Base-by-base conservation (phyloP, 2,113 vertebrate genomes). In the Donacobius atricapilla region DNA sequence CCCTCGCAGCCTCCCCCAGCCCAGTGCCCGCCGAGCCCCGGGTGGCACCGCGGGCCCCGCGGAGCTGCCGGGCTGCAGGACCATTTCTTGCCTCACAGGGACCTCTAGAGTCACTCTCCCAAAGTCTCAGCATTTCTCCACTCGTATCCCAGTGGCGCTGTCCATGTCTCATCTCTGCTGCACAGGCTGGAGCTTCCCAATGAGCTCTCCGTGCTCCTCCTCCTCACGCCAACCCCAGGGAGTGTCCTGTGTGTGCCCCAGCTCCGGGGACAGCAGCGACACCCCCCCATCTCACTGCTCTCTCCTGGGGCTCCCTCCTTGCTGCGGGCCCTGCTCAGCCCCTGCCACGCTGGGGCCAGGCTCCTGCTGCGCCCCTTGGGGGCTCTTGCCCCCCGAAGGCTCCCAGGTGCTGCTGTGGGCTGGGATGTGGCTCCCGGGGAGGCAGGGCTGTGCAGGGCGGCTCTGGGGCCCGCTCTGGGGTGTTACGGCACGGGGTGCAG, bases 111-210 rank as follows among this genome's bases (percentile, higher is more conserved):
- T 48, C 35, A 1, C n/a, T 45, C 8, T 56, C 48, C 47, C 48
- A 25, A 20, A 63, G 37, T 2, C 64, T 16, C 73, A n/a, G 64
- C 10, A 0, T 23, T n/a, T 23, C 45, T 16, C 7, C 47, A 7
- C 22, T 24, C 47, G 2, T 1, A 5, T 1, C 10, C 1, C 1
- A 7, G 47, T 1, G 15, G 8, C 16, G 56, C 56, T 39, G 64
- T 3, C 47, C 13, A 0, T 7, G 56, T 22, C 39, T 16, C 64
- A 4, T 8, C 47, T 13, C 28, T 20, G 19, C 84, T n/a, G 56
- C 48, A 11, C 63, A 5, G 53, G 28, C 73, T 20, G 73, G 23
- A 61, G 39, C 73, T 53, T 15, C 64, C 54, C 73, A 4, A 5
- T 0, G 20, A 47, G 40, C 75, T 79, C n/a, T 7, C 75, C 1